Evolutionary conservation across 2,888 invertebrate genomes (phyloP), one percentile per base, ranked within the genome.

Genomic region (Hydrotaea diabolus): DNA sequence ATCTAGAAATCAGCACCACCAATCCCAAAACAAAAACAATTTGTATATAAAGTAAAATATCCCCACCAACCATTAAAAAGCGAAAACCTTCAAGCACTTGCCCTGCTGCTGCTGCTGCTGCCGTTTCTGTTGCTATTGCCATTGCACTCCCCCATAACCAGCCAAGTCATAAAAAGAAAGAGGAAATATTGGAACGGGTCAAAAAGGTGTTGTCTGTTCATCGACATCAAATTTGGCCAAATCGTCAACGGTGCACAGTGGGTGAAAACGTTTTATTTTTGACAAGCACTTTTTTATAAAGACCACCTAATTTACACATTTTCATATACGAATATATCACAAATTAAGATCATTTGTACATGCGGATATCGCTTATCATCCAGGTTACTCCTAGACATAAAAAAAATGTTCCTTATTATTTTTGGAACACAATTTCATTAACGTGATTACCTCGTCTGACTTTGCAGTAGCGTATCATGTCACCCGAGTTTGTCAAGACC

Each of bases 171-270:
- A 19, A 11, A 19, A 66, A 43, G 57, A 53, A 81, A 76, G 19
- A 76, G 66, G 78, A 80, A 82, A 64, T 43, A 64, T 66, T 79
- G 81, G 86, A 80, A 85, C 64, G 84, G 80, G 87, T 74, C 0
- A 71, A 31, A 80, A 85, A 83, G 78, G 81, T 82, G 85, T 85
- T 71, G 82, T 85, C 90, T 89, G 90, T 90, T 90, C 89, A 90
- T 90, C 90, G 90, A 91, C 91, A 86, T 85, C 79, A 62, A 81
- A 23, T 46, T 73, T 46, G 59, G 55, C 62, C 53, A 53, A 64
- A 53, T 36, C 80, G 26, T 43, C 59, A 62, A 74, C 31, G 39
- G 1, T 36, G 62, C 62, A 62, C 62, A 69, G 19, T 69, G 66
- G 66, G 21, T n/a, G 43, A 7, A 31, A 31, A 7, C 7, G 31